Evolutionary conservation across 2,888 invertebrate genomes (phyloP).

Genomic region (Taenaris catops): DNA sequence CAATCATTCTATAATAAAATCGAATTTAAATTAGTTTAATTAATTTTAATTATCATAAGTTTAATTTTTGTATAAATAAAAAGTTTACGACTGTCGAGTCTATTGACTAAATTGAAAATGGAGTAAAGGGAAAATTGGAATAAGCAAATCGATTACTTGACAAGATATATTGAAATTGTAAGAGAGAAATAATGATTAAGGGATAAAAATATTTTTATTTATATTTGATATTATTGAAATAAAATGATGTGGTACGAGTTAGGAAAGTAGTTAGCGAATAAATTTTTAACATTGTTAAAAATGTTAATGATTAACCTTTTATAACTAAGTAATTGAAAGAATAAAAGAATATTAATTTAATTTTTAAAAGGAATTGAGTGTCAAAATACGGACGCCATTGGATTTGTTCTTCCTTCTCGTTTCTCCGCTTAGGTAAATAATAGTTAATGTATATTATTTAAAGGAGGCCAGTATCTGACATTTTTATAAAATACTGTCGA

Average conservation of each 20-base stretch:
- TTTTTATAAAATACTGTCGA: no score
- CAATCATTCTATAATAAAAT: conserved; percentile 9
- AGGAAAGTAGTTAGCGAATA: conserved; percentile 61
- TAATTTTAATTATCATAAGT: conserved; percentile 6
- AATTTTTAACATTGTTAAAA: conserved; percentile 39
- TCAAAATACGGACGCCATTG: conserved; percentile 21
- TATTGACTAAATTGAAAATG: conserved; percentile 8
- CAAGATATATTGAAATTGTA: conserved; percentile 28
- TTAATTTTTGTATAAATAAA: conserved; percentile 1
- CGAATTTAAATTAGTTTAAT: conserved; percentile 16
- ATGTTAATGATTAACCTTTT: conserved; percentile 10
- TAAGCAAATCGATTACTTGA: conserved; percentile 27
- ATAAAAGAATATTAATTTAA: conserved; percentile 1
- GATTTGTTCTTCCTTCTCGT: conserved; percentile 18
- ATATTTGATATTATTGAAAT: conserved; percentile 32
- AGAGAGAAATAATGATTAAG: conserved; percentile 24
- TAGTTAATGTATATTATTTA: conserved; percentile 7
- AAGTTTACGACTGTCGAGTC: conserved; percentile 1
- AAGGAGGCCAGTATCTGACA: conserved; percentile 11
- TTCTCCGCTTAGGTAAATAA: conserved; percentile 13
- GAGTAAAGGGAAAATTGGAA: conserved; percentile 24
- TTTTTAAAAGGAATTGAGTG: conserved; percentile 18
- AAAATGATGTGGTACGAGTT: conserved; percentile 33
- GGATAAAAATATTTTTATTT: conserved; percentile 43
- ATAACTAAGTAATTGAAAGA: conserved; percentile 6